phyloP scores from a whole-genome alignment of 2,113 vertebrate species.

The Spea multiplicata region DNA sequence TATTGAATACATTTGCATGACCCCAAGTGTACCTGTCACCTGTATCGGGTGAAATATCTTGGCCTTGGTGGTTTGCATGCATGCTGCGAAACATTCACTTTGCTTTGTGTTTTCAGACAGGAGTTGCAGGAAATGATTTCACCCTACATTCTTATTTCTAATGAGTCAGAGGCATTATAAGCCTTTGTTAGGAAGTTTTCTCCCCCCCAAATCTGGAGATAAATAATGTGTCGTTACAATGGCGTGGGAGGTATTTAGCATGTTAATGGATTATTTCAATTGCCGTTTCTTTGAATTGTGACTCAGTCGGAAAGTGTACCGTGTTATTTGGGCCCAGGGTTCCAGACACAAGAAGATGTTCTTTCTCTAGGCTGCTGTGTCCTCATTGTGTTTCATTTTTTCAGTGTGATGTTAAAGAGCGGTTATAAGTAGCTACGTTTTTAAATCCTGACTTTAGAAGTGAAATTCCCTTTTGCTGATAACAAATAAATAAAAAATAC shows the following conservation, averaged over 20 bases:
- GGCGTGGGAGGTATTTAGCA: slow-evolving; percentile 42
- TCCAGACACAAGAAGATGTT: slow-evolving; percentile 42
- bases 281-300: slow-evolving; percentile 31
- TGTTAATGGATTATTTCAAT: slow-evolving; percentile 45
- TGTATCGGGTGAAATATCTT: too few species aligned
- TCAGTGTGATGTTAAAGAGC: background rate
- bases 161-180: slow-evolving; percentile 39
- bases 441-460: background rate
- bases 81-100: slow-evolving; percentile 17
- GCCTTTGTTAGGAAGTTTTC: slow-evolving; percentile 34
- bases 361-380: slow-evolving; percentile 20
- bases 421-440: background rate
- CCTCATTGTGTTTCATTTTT: slow-evolving; percentile 14
- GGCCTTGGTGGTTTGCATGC: background rate
- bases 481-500: background rate
- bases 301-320: slow-evolving; percentile 36
- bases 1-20: too few species aligned
- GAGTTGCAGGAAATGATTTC: slow-evolving; percentile 39
- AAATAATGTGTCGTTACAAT: slow-evolving; percentile 40
- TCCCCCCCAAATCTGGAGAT: slow-evolving; percentile 28
- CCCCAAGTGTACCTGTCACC: too few species aligned
- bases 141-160: slow-evolving; percentile 22
- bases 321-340: slow-evolving; percentile 40
- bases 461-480: slow-evolving; percentile 11
- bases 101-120: background rate